Evolutionary conservation across 92 coral and sea anemone species (phyloP), one percentile per base, ranked within the genome.

Genomic region (Chrysogorgia sp.): DNA sequence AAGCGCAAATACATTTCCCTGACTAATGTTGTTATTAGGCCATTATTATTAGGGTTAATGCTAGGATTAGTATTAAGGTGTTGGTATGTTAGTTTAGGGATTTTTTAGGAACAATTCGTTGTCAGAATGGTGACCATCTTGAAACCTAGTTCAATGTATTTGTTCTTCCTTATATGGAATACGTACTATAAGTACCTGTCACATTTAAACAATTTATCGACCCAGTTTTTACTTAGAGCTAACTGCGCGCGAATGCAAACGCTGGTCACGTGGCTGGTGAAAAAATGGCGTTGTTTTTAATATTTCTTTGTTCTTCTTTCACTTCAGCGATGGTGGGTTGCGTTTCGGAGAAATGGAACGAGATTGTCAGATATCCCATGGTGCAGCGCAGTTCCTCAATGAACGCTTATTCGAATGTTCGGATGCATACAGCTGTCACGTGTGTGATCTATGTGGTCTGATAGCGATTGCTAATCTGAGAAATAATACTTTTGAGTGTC

Each of bases 301-400:
- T 47, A 47, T 47, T 47, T 47, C 53, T 15, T 47, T 47, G n/a
- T 6, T 47, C 15, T 47, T 47, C 15, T 47, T 15, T 37, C 43
- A 4, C 31, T 57, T 57, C 32, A 94, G 98, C 81, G 98, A 94
- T 79, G 98, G 98, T 61, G 98, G 98, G 22, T 96, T 94, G 37
- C 97, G 98, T 79, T 94, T 94, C 34, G 98, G 98, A 66, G 98
- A 94, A 92, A 94, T 94, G 98, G 98, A 94, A 74, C 98, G 98
- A 40, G 98, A 94, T 59, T 94, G 98, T 70, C 92, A 91, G 94
- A 94, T 94, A 28, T 96, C 98, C 20, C 98, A 94, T 48, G 98
- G 98, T 23, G 93, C 98, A 0, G 98, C 98, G 14, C 96, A 94
- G 90, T 94, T 94, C 85, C 98, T 94, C 49, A 94, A 94, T 41